Base-by-base conservation (phyloP, 2,113 vertebrate species). In the Rhegmatorhina hoffmannsi region DNA sequence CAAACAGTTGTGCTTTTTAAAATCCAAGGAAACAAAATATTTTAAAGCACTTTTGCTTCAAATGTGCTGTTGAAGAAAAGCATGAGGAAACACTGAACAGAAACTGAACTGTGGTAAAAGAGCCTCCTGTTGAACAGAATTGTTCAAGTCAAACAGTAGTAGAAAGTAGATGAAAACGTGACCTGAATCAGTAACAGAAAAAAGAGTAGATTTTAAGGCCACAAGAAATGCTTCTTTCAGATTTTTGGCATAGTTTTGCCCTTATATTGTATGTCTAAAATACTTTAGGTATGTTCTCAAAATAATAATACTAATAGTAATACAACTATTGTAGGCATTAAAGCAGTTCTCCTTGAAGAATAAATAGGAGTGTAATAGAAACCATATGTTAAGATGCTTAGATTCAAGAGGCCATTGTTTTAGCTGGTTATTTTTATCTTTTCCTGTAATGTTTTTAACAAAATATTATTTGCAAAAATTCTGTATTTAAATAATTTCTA, bases 141-240 rank as follows among this genome's bases (percentile, higher is more conserved):
- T 1, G 0, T 96, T 96, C 94, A 97, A 66, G 90, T 95, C 94
- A 84, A 97, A 94, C 89, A 63, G 92, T 46, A 96, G 96, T 62
- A 97, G 85, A 96, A 96, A 94, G 74, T 92, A 95, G 89, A 96
- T 80, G 60, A 94, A 96, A 96, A 96, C 0, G 9, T 96, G 94
- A 97, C 59, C 66, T 96, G 94, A 97, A 96, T 95, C 52, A 68
- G 55, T 56, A 88, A 85, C n/a, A 78, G 55, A 89, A 96, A 92
- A 34, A 77, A 36, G 49, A 75, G 17, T 40, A 84, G 63, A 89
- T 18, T 2, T 95, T 91, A 76, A 89, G 60, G 64, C 40, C 5
- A 7, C 40, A 67, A 87, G 70, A 93, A 96, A 91, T 85, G 25
- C 33, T 92, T 95, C 75, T 95, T 66, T 90, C 62, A 95, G 66